Evolutionary conservation across 2,113 vertebrate species (phyloP), one percentile per base, ranked within the genome.

Genomic region (Protobothrops flavoviridis): DNA sequence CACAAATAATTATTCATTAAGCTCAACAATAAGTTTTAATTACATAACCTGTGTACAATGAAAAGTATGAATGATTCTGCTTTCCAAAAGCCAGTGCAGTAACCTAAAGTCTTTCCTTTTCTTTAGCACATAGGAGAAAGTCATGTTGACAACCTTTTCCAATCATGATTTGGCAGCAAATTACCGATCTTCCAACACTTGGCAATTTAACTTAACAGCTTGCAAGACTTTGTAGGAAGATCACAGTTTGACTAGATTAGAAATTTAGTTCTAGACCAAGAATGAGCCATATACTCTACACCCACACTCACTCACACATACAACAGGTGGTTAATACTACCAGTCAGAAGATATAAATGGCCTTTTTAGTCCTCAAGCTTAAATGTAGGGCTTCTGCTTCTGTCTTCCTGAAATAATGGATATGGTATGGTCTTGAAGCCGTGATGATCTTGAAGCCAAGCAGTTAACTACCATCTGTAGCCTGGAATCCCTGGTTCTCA

Each of bases 11-110:
- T 92, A 33, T 33, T 43, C 17, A 53, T 11, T 59, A 85, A 92
- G 45, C 10, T 39, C 17, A 93, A 85, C 43, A 81, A 39, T 92
- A 21, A 88, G 55, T 88, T 88, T 88, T 88, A 88, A 74, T 92
- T 74, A 88, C 12, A 39, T 88, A 88, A 88, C 13, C 29, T 55
- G 55, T 74, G 48, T 92, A 29, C 24, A 29, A 20, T 39, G 64
- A 21, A 87, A 59, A 52, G 55, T 57, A 59, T 59, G 26, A 61
- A 61, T 64, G 52, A 4, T 50, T 39, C 6, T n/a, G 15, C 29
- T 91, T 59, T 43, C 53, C 48, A 3, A 88, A 59, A 69, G 4
- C 12, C 29, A 43, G 23, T 56, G 23, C 3, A 29, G 56, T 23
- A 85, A 13, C 53, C 81, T 20, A 87, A 48, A 59, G 4, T 55